A percentile compares a stretch with the other conserved stretches of the same genome.
These are phyloP conservation scores for Drosophila leonis DNA, from an alignment of 2,888 invertebrate genomes.

Conservation along the genomic window DNA sequence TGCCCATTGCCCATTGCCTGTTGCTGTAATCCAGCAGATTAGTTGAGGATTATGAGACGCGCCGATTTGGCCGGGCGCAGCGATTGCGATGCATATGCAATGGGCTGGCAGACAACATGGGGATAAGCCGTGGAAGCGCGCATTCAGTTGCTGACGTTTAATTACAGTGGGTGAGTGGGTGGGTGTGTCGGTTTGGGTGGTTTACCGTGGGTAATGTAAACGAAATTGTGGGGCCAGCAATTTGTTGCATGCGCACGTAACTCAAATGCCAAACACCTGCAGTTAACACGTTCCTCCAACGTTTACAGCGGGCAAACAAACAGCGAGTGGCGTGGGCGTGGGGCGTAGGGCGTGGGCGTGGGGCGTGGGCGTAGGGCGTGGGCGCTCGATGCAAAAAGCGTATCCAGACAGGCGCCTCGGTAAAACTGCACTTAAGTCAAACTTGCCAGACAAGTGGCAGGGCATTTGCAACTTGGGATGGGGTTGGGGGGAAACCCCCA, in stretches of 20 bases:
- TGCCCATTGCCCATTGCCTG: conserved; percentile 15
- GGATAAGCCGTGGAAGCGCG: conserved; percentile 50
- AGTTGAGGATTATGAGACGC: conserved; percentile 56
- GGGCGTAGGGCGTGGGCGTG: not conserved
- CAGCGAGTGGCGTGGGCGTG: conserved; percentile 1
- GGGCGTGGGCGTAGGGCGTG: not conserved
- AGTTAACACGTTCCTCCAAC: conserved; percentile 71
- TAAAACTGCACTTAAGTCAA: conserved; percentile 78
- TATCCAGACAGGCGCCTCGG: conserved; percentile 67
- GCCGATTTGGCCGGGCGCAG: conserved; percentile 33
- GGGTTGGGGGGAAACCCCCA: not conserved
- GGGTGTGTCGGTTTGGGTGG: not conserved
- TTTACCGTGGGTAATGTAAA: conserved; percentile 18
- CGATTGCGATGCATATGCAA: conserved; percentile 16
- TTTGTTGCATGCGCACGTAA: conserved; percentile 76
- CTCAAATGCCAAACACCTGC: conserved; percentile 78
- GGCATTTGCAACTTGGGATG: not conserved
- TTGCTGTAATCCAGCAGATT: conserved; percentile 58
- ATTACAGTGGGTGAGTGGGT: conserved; percentile 49
- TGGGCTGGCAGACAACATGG: conserved; percentile 10
- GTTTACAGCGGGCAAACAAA: conserved; percentile 60
- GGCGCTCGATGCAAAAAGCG: conserved; percentile 29
- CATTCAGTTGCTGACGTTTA: conserved; percentile 60
- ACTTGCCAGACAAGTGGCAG: conserved; percentile 74
- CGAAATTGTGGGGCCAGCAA: conserved; percentile 40